These are phyloP conservation scores for Anabas testudineus DNA, from an alignment of 2,797 vertebrate species.

Conservation along the genomic window DNA sequence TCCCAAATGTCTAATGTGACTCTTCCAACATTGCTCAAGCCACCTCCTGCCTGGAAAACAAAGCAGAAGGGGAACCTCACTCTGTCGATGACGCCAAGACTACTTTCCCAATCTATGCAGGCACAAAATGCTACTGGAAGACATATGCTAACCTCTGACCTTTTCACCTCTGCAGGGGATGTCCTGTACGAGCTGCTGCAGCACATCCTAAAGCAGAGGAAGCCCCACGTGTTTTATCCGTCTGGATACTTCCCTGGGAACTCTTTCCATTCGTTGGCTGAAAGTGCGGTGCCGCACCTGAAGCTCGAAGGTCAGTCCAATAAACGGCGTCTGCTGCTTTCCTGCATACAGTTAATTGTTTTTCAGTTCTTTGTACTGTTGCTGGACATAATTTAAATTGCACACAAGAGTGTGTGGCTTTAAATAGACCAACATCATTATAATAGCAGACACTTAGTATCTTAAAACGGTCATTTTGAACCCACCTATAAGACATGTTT, in stretches of 20 bases:
- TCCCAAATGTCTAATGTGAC: background rate
- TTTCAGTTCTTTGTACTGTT: background rate
- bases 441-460: too few relatives aligned
- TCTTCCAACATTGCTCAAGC: slow-evolving; percentile 63
- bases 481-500: too few relatives aligned
- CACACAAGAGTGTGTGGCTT: background rate
- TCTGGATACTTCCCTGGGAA: slow-evolving; percentile 92
- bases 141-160: slow-evolving; percentile 47
- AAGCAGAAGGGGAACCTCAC: slow-evolving; percentile 19
- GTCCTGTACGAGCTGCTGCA: slow-evolving; percentile 98
- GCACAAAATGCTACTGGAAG: background rate
- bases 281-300: slow-evolving; percentile 89
- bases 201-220: slow-evolving; percentile 97
- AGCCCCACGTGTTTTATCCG: slow-evolving; percentile 88
- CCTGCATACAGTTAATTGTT: background rate
- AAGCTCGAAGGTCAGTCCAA: slow-evolving; percentile 91
- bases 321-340: background rate
- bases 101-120: slow-evolving; percentile 20
- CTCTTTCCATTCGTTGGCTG: slow-evolving; percentile 90
- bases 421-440: too few relatives aligned
- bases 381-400: background rate
- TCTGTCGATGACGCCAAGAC: background rate
- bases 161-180: slow-evolving; percentile 85
- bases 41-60: slow-evolving; percentile 48
- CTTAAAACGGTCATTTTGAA: too few relatives aligned